Percentiles rank a stretch among this genome's conserved stretches.
These are phyloP conservation scores for Characodon lateralis DNA, from an alignment of 2,797 vertebrate genomes.

Conservation along the genomic window DNA sequence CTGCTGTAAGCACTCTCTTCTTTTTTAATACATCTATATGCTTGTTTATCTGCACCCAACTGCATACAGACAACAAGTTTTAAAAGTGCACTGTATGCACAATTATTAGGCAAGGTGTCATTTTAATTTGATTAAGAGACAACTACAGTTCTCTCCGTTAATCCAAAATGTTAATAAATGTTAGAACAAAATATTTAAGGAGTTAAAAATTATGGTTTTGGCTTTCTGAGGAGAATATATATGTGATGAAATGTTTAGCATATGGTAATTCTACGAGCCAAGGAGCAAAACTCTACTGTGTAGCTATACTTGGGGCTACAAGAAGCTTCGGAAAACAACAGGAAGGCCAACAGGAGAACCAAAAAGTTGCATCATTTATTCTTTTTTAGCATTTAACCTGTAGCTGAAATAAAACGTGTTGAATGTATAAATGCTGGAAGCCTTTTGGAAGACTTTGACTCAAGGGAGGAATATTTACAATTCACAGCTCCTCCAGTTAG, in stretches of 20 bases:
- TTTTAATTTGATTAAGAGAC: not conserved
- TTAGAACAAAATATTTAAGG: not conserved
- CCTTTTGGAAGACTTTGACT: not conserved
- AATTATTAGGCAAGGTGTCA: not conserved
- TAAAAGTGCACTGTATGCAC: not conserved
- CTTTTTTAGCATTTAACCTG: not conserved
- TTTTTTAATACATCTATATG: conserved; percentile 15
- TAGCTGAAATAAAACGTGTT: not conserved
- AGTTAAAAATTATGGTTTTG: not conserved
- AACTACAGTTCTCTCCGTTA: too few relatives aligned
- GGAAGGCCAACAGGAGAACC: not conserved
- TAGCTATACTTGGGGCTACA: not conserved
- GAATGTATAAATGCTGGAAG: not conserved
- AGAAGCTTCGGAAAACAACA: not conserved
- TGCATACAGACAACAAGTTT: not conserved
- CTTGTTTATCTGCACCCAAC: not conserved
- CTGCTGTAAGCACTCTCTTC: conserved; percentile 24
- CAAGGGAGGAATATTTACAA: not conserved
- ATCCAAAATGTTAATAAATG: not conserved
- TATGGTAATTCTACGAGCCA: not conserved
- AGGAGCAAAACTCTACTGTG: not conserved
- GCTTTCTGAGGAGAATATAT: not conserved
- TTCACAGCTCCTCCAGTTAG: not conserved
- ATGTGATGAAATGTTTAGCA: not conserved
- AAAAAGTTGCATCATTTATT: not conserved